Conservation (phyloP, 1,140 invertebrate species). For the Amphibalanus amphitrite region DNA sequence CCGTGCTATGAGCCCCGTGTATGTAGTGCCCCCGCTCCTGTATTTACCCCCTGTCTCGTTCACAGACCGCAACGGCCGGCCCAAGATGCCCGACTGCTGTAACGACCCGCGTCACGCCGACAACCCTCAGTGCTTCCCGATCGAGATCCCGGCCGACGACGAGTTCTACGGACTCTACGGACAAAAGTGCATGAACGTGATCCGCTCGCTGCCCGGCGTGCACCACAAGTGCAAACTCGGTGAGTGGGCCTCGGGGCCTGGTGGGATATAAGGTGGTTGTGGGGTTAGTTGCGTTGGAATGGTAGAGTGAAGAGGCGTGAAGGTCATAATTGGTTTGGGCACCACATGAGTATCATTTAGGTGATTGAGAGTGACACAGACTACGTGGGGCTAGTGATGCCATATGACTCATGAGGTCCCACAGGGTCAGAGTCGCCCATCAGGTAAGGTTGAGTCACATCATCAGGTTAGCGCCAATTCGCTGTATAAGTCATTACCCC, state of each 20-base stretch:
- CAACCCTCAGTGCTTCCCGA: conserved; percentile 86
- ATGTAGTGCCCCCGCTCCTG: not conserved
- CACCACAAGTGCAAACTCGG: conserved; percentile 32
- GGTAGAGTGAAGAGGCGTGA: no score
- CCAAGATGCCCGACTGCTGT: no score
- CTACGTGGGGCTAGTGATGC: no score
- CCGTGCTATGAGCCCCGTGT: not conserved
- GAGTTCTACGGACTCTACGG: conserved; percentile 59
- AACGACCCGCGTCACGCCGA: no score
- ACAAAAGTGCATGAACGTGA: conserved; percentile 34
- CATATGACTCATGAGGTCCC: no score
- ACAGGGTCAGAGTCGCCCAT: no score
- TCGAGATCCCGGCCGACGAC: conserved; percentile 66
- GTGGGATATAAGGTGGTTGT: not conserved
- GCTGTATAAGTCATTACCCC: no score
- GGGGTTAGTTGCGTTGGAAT: not conserved
- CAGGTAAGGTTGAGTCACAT: no score
- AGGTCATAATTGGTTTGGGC: no score
- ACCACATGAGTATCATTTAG: no score
- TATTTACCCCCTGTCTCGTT: not conserved
- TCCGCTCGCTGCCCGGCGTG: conserved; percentile 30
- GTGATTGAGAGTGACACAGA: not conserved
- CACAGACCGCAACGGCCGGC: not conserved
- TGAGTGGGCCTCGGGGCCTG: conserved; percentile 18
- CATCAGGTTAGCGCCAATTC: no score